These are phyloP conservation scores for Trachurus trachurus DNA, from an alignment of 2,797 vertebrate genomes.

Conservation along the genomic window DNA sequence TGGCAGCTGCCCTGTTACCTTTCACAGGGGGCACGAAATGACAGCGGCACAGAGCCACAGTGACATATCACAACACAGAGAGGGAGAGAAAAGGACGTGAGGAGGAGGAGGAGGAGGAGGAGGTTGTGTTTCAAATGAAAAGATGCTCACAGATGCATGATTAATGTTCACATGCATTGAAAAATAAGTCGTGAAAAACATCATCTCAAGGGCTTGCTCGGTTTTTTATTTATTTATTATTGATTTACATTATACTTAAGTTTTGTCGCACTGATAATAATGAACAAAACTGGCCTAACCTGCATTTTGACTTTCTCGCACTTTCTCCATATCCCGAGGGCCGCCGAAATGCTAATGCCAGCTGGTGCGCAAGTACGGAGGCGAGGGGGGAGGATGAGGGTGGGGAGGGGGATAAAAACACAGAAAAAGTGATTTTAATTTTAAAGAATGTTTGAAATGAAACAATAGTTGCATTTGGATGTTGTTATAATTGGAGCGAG, in stretches of 20 bases:
- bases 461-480: slow-evolving; percentile 81
- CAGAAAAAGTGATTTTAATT: slow-evolving; percentile 69
- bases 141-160: slow-evolving; percentile 39
- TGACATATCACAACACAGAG: not conserved
- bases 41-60: slow-evolving; percentile 9
- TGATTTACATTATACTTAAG: slow-evolving; percentile 56
- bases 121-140: slow-evolving; percentile 5
- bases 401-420: slow-evolving; percentile 33
- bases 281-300: slow-evolving; percentile 72
- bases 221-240: slow-evolving; percentile 53
- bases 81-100: slow-evolving; percentile 7
- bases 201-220: slow-evolving; percentile 39
- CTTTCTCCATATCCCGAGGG: slow-evolving; percentile 58
- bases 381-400: too few species aligned
- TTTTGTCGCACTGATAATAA: slow-evolving; percentile 60
- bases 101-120: not conserved
- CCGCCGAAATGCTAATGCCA: slow-evolving; percentile 60
- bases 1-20: slow-evolving; percentile 54
- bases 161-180: slow-evolving; percentile 51
- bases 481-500: slow-evolving; percentile 83
- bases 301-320: slow-evolving; percentile 64
- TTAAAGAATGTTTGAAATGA: slow-evolving; percentile 74
- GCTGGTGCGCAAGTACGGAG: slow-evolving; percentile 12
- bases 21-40: slow-evolving; percentile 34
- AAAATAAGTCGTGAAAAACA: slow-evolving; percentile 63